phyloP scores from a whole-genome alignment of 1,140 invertebrate species.

The Heliconius melpomene region DNA sequence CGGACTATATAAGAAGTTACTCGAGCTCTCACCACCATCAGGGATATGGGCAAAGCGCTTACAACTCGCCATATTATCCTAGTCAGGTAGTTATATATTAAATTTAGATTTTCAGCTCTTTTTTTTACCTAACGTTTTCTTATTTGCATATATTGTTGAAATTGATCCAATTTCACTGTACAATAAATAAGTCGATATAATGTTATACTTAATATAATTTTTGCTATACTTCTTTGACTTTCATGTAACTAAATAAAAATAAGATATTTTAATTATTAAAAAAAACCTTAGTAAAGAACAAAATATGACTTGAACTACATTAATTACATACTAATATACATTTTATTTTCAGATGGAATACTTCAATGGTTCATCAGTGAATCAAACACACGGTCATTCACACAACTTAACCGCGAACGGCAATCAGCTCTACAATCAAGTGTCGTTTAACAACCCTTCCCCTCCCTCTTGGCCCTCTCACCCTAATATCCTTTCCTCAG shows the following conservation, averaged over 20 bases:
- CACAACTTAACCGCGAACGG: conserved; percentile 69
- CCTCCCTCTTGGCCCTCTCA: conserved; percentile 68
- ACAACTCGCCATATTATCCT: conserved; percentile 81
- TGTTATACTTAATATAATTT: too few relatives aligned
- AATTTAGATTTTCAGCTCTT: background rate
- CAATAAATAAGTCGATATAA: too few relatives aligned
- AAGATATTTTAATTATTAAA: too few relatives aligned
- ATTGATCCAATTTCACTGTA: too few relatives aligned
- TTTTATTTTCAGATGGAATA: conserved; percentile 83
- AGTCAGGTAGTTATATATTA: conserved; percentile 63
- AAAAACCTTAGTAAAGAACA: too few relatives aligned
- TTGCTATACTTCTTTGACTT: too few relatives aligned
- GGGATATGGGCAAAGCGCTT: conserved; percentile 83
- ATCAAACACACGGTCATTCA: conserved; percentile 70
- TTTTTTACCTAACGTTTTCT: too few relatives aligned
- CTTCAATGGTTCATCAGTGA: conserved; percentile 81
- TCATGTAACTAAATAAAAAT: too few relatives aligned
- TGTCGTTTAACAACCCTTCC: conserved; percentile 71
- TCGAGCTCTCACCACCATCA: conserved; percentile 78
- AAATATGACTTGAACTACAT: too few relatives aligned
- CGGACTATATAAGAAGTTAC: conserved; percentile 77
- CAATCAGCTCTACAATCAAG: conserved; percentile 77
- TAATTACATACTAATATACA: background rate
- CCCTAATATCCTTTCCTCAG: conserved; percentile 72
- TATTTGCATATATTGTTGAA: too few relatives aligned